Base-by-base conservation (phyloP, 2,113 vertebrate genomes). In the Thymallus thymallus region DNA sequence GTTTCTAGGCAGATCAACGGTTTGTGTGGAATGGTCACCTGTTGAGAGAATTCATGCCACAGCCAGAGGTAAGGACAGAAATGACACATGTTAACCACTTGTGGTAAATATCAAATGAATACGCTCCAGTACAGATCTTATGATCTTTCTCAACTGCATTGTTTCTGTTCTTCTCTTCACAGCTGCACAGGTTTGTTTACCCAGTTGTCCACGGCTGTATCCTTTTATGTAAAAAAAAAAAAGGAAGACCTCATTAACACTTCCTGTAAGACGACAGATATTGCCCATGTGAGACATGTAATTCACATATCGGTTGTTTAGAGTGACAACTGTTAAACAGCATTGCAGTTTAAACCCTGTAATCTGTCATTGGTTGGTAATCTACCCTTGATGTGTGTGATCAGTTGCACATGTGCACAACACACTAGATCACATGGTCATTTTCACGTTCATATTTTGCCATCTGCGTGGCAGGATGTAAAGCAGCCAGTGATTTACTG, bases 161-260 rank as follows among this genome's bases (percentile, higher is more conserved):
- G 14, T 51, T 4, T 51, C 1, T 64, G 75, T 12, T 80, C 14
- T 22, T 78, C 45, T 76, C 24, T 32, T 76, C 65, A 75, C 92
- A 98, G 97, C 91, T 98, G 75, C 97, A 99, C 85, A 93, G 93
- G 79, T 99, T 99, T 92, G 96, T 95, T 30, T 94, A 85, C 0
- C 96, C 97, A 2, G 95, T 98, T n/a, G 81, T 99, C 84, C 96
- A 98, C 0, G 97, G 97, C 88, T 99, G 97, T 99, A 98, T 98
- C 96, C 95, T 98, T 95, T n/a, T 55, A 62, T 6, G 1, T 6
- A n/a, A n/a, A n/a, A n/a, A n/a, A n/a, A n/a, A 55, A 55, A 20
- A 16, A 55, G n/a, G n/a, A 60, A 60, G 16, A 22, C n/a, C 6
- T 65, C 13, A 1, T 30, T 30, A 32, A 1, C 63, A 29, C 24